Conservation (phyloP, 2,113 vertebrate genomes). For the Saguinus imperator region DNA sequence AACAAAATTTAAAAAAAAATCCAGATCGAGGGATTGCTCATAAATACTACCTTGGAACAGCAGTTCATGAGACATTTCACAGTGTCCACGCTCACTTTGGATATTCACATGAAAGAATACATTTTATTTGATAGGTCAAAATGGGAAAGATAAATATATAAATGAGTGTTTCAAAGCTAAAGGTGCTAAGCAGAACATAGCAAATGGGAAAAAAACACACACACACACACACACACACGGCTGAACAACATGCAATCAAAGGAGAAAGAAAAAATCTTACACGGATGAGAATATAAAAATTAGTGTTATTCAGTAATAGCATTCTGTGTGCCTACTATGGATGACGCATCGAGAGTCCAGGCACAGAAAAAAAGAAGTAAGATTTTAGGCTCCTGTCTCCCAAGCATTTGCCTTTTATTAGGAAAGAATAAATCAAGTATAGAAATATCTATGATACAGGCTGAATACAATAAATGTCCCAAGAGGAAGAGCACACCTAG, state of each 20-base stretch:
- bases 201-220: background rate
- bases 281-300: background rate
- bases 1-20: background rate
- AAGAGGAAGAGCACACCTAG: background rate
- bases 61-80: background rate
- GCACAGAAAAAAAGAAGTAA: background rate
- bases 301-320: background rate
- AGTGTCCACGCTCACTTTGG: background rate
- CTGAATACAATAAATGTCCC: background rate
- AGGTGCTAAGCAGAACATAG: background rate
- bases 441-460: background rate
- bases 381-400: background rate
- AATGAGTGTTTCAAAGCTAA: background rate
- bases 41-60: background rate
- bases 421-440: background rate
- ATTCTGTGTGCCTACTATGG: background rate
- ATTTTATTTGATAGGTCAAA: background rate
- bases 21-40: background rate
- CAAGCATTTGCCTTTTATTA: background rate
- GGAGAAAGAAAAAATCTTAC: background rate
- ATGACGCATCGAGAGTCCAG: background rate
- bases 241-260: background rate
- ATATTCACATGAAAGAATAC: background rate
- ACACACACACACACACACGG: background rate
- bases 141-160: background rate